These are phyloP conservation scores for Drosophila sechellia DNA, from an alignment of 1,140 invertebrate species.

Conservation along the genomic window DNA sequence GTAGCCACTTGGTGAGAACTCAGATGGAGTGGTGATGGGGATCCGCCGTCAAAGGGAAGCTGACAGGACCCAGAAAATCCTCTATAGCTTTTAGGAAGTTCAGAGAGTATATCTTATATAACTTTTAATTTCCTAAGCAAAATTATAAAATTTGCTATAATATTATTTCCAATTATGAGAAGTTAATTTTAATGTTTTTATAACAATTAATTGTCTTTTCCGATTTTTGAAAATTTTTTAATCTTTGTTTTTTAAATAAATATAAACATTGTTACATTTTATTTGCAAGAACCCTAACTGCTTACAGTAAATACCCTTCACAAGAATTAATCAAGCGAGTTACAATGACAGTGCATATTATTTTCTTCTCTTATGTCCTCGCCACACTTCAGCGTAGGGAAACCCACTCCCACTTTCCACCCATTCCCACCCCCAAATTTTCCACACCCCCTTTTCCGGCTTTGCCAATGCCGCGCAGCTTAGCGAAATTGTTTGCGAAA, in stretches of 20 bases:
- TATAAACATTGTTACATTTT: no score
- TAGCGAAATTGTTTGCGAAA: slow-evolving; percentile 83
- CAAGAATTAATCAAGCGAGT: slow-evolving; percentile 80
- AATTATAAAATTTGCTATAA: no score
- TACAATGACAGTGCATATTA: slow-evolving; percentile 83
- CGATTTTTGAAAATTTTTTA: no score
- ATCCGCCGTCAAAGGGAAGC: neutral
- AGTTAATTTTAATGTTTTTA: no score
- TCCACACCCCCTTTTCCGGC: slow-evolving; percentile 24
- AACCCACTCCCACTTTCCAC: neutral
- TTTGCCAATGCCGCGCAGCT: slow-evolving; percentile 64
- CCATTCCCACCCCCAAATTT: slow-evolving; percentile 1
- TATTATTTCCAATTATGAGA: no score
- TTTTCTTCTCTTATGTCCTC: slow-evolving; percentile 76
- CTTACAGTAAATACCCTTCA: slow-evolving; percentile 44
- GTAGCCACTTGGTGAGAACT: slow-evolving; percentile 63
- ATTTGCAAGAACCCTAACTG: neutral
- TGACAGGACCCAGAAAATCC: slow-evolving; percentile 7
- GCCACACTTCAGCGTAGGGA: slow-evolving; percentile 52
- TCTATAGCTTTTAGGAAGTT: slow-evolving; percentile 5
- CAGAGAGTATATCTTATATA: no score
- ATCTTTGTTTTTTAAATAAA: no score
- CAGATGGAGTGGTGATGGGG: slow-evolving; percentile 24
- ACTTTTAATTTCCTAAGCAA: no score
- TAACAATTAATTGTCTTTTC: no score